These are phyloP conservation scores for Pseudois nayaur DNA, from an alignment of 2,113 vertebrate genomes.

Conservation along the genomic window DNA sequence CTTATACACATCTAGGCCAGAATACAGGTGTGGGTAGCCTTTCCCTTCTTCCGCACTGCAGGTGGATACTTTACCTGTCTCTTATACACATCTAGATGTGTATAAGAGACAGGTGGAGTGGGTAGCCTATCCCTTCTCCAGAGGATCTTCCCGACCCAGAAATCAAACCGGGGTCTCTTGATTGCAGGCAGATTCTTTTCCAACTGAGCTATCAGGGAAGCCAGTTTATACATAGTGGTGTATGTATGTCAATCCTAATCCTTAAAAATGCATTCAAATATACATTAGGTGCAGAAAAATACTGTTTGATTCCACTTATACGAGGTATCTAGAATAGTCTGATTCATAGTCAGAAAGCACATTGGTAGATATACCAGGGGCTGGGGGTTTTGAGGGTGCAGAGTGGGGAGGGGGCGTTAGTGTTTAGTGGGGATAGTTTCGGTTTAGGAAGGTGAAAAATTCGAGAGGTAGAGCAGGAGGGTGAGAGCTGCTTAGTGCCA, in stretches of 20 bases:
- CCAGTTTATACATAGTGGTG: neutral
- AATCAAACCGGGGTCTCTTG: neutral
- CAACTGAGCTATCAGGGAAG: neutral
- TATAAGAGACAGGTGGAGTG: too few relatives aligned
- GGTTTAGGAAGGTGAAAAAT: neutral
- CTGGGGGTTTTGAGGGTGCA: neutral
- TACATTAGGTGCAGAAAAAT: neutral
- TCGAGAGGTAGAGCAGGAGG: neutral
- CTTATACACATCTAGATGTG: too few relatives aligned
- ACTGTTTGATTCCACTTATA: neutral
- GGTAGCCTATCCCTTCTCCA: neutral
- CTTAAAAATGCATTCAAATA: neutral
- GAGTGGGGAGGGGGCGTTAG: neutral
- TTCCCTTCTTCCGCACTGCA: too few relatives aligned
- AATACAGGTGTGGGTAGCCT: too few relatives aligned
- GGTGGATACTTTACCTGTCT: too few relatives aligned
- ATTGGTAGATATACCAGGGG: neutral
- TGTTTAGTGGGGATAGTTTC: neutral
- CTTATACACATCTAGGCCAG: too few relatives aligned
- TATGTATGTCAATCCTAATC: neutral
- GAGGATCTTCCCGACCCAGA: rapidly evolving
- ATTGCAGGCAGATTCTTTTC: neutral
- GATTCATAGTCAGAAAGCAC: neutral
- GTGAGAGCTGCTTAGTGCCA: neutral
- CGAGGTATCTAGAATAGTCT: neutral